phyloP scores from a whole-genome alignment of 2,888 invertebrate genomes.

The Fragum fragum region DNA sequence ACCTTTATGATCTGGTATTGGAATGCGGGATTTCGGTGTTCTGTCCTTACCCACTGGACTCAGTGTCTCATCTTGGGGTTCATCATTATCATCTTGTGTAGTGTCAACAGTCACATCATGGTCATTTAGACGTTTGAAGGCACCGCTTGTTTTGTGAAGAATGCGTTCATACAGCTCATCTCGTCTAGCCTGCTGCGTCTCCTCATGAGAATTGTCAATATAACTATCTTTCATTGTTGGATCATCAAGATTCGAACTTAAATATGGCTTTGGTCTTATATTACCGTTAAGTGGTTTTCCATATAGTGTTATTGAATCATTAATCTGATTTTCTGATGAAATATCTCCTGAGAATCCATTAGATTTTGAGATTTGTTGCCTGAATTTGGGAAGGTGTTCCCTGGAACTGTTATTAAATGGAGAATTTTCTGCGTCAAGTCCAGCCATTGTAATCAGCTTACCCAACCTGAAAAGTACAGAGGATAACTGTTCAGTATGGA shows the following conservation, averaged over 20 bases:
- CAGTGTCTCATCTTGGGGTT: slow-evolving; percentile 6
- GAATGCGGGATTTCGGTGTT: slow-evolving; percentile 34
- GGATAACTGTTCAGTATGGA: too few species aligned
- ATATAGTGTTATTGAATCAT: slow-evolving; percentile 26
- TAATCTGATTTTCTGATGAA: slow-evolving; percentile 56
- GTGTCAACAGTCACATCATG: slow-evolving; percentile 55
- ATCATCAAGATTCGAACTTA: slow-evolving; percentile 57
- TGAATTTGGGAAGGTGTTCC: slow-evolving; percentile 58
- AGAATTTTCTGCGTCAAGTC: slow-evolving; percentile 78
- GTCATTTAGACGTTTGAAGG: slow-evolving; percentile 67
- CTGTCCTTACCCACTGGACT: slow-evolving; percentile 8
- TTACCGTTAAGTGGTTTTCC: slow-evolving; percentile 51
- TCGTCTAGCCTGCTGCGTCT: slow-evolving; percentile 60
- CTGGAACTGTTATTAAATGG: slow-evolving; percentile 66
- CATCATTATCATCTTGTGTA: slow-evolving; percentile 48
- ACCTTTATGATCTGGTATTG: slow-evolving; percentile 25
- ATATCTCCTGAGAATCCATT: slow-evolving; percentile 68
- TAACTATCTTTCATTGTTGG: slow-evolving; percentile 68
- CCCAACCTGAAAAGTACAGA: slow-evolving; percentile 79
- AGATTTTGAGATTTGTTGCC: slow-evolving; percentile 59
- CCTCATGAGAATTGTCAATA: slow-evolving; percentile 62
- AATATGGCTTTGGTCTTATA: slow-evolving; percentile 58
- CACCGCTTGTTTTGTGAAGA: slow-evolving; percentile 74
- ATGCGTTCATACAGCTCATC: slow-evolving; percentile 79
- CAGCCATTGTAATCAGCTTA: slow-evolving; percentile 84